Base-by-base conservation (phyloP, 2,888 invertebrate species). In the Andrena bucephala region DNA sequence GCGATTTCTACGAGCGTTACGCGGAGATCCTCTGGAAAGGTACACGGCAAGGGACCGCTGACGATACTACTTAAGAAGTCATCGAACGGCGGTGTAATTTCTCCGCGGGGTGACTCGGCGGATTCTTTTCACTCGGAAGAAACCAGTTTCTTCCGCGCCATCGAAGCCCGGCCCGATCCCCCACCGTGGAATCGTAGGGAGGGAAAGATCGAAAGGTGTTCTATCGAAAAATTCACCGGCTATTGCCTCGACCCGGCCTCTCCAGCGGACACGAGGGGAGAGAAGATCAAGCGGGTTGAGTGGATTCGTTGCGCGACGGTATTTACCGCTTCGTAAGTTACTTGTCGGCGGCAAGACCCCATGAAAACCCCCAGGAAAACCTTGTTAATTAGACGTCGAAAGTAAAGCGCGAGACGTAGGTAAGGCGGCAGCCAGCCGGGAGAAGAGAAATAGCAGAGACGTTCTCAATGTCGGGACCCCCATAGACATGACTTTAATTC, bases 341-440 rank as follows among this genome's bases (percentile, higher is more conserved):
- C 65, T 70, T 81, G 85, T 77, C 67, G 68, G 73, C 63, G 33
- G 48, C 72, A 52, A 69, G 87, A 59, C 63, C 70, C 57, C 77
- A 70, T 63, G 71, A 77, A 83, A 68, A 87, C 59, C 62, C 78
- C 57, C 75, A 52, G 85, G 81, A 85, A 83, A 86, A 86, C 63
- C 85, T 74, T 83, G 88, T 87, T 88, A 88, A 88, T 88, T 88
- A 88, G 87, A 88, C 70, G 80, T 85, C 85, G 85, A 63, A 77
- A 79, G 77, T 86, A 66, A 85, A 86, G 67, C 80, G 79, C 75
- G 72, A 74, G 83, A 81, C 85, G 67, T 50, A 36, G 36, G 36
- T 36, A 68, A 81, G 78, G 85, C 63, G 33, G 72, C 50, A 63
- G 33, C 62, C 29, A 54, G 50, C 60, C 36, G 20, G 66, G 48